Percentiles rank a stretch among this genome's conserved stretches.
Conservation (phyloP, 2,888 invertebrate genomes). For the Dyspetes luteomarginatus region DNA sequence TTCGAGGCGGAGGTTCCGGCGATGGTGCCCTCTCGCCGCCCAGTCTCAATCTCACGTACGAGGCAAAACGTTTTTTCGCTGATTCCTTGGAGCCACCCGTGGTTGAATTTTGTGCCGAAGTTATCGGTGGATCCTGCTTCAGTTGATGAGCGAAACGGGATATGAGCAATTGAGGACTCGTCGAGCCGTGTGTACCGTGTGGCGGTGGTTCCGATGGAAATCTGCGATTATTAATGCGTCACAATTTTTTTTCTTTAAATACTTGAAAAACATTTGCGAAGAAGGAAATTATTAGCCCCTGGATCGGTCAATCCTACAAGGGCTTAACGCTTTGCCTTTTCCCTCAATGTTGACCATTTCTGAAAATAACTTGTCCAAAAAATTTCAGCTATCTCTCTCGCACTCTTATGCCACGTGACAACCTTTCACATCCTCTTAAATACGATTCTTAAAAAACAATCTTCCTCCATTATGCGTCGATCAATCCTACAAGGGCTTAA, state of each 20-base stretch:
- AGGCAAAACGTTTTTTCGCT: conserved; percentile 91
- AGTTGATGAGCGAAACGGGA: conserved; percentile 81
- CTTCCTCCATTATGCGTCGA: too few relatives aligned
- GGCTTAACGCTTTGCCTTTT: too few relatives aligned
- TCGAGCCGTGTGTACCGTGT: conserved; percentile 78
- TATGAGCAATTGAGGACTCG: conserved; percentile 80
- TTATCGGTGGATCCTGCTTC: conserved; percentile 78
- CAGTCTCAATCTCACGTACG: conserved; percentile 92
- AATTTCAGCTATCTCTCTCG: too few relatives aligned
- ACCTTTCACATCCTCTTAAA: too few relatives aligned
- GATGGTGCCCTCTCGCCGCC: conserved; percentile 84
- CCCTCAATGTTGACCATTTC: too few relatives aligned
- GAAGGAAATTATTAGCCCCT: not conserved
- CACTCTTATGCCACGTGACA: too few relatives aligned
- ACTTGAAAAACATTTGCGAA: not conserved
- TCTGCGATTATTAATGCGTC: conserved; percentile 65
- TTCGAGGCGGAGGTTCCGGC: conserved; percentile 82
- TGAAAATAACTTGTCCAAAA: too few relatives aligned
- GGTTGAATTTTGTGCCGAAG: conserved; percentile 71
- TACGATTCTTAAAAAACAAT: too few relatives aligned
- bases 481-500: too few relatives aligned
- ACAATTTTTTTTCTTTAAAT: not conserved
- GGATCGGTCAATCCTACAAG: not conserved
- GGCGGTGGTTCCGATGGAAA: conserved; percentile 81
- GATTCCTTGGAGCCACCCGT: conserved; percentile 77